phyloP scores from a whole-genome alignment of 2,113 vertebrate genomes.

The Zootoca vivipara region DNA sequence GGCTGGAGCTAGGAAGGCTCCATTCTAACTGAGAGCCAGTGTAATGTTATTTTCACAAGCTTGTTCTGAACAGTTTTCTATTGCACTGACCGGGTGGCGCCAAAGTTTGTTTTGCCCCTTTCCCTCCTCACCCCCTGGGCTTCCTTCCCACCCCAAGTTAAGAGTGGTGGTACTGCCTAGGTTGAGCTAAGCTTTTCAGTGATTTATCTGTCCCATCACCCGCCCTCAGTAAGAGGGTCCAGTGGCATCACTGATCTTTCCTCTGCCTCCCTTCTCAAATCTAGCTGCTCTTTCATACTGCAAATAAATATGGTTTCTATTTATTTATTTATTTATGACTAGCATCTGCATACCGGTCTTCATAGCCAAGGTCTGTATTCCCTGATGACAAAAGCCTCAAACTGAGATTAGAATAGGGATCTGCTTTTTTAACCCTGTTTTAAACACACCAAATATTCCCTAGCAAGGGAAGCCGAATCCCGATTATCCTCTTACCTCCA shows the following conservation, averaged over 20 bases:
- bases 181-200: background rate
- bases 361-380: background rate
- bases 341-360: no score
- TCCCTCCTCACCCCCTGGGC: background rate
- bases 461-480: background rate
- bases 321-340: background rate
- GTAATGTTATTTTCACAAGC: background rate
- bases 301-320: background rate
- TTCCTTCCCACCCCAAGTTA: background rate
- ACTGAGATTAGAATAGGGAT: background rate
- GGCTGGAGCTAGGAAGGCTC: background rate
- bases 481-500: background rate
- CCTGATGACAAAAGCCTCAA: background rate
- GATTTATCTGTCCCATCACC: background rate
- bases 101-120: background rate
- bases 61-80: no score
- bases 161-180: background rate
- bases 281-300: background rate
- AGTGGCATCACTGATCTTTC: background rate
- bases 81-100: background rate
- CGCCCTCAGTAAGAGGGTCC: background rate
- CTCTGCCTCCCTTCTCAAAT: background rate
- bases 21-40: accelerated
- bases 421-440: background rate
- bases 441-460: background rate